Base-by-base conservation (phyloP, 2,888 invertebrate species). In the Rotaria macrura region DNA sequence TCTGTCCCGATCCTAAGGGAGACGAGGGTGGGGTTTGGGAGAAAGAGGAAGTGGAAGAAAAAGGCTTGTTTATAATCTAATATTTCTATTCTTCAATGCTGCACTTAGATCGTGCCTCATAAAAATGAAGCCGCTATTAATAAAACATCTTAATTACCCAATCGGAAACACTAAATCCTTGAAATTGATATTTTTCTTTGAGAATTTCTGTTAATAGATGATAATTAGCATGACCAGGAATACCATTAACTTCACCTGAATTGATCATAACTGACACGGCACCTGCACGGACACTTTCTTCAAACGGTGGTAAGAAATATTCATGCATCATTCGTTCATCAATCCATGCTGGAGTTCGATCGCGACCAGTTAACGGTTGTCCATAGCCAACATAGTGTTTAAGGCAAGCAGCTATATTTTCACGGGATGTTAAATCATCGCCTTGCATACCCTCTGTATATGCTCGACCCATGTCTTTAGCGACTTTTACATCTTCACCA, bases 241-340 rank as follows among this genome's bases (percentile, higher is more conserved):
- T 85, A 12, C 85, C 85, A 85, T 85, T 85, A 1, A 85, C 85
- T 79, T 85, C 85, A 14, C 74, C 85, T 20, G 85, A 79, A 85
- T 85, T 85, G n/a, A 85, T 52, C 85, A 85, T 85, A 23, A 85
- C 85, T 43, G 85, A 74, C 25, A 52, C 49, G 25, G 85, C 74
- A 38, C 85, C 85, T 79, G 85, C 85, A 9, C 74, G 57, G 38
- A 85, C 34, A 12, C 85, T 79, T 54, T 79, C 49, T 52, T 85
- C 85, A 79, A 85, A 85, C 7, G 85, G 85, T 52, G 85, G 85
- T n/a, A 85, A 54, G n/a, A 85, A 85, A 54, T 74, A 74, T 52
- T 85, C 74, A 52, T 38, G 29, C 25, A 85, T n/a, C 10, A 52
- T 17, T 54, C 74, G 74, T n/a, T 85, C 85, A 40, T 74, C 49